phyloP scores from a whole-genome alignment of 2,113 vertebrate genomes.

The Corvus cornix region DNA sequence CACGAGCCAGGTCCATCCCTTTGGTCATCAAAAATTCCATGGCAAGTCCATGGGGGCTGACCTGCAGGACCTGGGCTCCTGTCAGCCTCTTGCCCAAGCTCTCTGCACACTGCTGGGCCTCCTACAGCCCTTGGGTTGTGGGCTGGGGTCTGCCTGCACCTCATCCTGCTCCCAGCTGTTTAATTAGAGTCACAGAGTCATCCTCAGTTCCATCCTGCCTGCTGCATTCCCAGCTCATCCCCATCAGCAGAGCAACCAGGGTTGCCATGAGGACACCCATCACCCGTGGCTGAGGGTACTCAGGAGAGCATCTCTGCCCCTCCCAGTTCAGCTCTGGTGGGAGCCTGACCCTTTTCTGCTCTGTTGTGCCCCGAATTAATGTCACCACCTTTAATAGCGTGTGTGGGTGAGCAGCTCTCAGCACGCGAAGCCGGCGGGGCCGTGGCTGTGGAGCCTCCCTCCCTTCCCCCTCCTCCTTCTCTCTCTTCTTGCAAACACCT shows the following conservation, averaged over 20 bases:
- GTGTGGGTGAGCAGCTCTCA: not conserved
- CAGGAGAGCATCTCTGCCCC: not conserved
- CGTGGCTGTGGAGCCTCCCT: not conserved
- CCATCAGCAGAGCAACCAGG: not conserved
- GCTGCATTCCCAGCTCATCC: not conserved
- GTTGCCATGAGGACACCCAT: not conserved
- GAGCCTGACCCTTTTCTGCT: not conserved
- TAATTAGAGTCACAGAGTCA: rapidly evolving
- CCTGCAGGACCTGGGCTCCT: too few relatives aligned
- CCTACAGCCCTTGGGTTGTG: rapidly evolving
- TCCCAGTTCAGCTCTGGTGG: not conserved
- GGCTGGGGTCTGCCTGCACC: not conserved
- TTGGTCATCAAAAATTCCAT: not conserved
- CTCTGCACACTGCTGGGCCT: not conserved
- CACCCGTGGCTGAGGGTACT: not conserved
- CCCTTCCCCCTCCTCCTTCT: not conserved
- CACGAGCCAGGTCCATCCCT: not conserved
- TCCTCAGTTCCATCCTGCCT: rapidly evolving
- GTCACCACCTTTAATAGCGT: not conserved
- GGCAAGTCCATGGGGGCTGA: not conserved
- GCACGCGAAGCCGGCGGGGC: not conserved
- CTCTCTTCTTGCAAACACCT: conserved; percentile 80
- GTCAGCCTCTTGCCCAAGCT: not conserved
- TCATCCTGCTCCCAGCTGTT: not conserved
- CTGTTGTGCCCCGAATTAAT: not conserved